A percentile compares a stretch with the other conserved stretches of the same genome.
Conservation (phyloP, 2,797 vertebrate genomes). For the Sebastes vulpes region DNA sequence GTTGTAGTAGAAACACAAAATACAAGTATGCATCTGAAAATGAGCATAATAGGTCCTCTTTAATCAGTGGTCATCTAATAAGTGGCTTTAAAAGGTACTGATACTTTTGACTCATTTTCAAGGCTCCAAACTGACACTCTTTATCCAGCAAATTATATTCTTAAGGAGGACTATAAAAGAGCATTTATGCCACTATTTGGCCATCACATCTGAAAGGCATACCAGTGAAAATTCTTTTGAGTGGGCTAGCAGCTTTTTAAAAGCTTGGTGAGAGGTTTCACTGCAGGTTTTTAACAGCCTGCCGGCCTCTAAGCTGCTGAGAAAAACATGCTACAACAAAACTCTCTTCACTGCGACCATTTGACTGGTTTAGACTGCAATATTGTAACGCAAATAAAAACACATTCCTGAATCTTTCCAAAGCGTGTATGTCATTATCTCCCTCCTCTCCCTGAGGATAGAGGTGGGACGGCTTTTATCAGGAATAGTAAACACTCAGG, state of each 20-base stretch:
- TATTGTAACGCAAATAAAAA: neutral
- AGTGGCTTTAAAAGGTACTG: neutral
- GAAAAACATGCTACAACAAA: neutral
- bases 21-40: neutral
- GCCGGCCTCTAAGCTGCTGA: conserved; percentile 5
- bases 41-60: neutral
- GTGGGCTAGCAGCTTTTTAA: conserved; percentile 33
- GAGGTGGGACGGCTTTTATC: neutral
- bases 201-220: neutral
- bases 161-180: neutral
- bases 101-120: neutral
- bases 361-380: neutral
- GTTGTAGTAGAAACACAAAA: neutral
- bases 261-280: conserved; percentile 30
- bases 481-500: conserved; percentile 3
- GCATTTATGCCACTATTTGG: neutral
- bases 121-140: neutral
- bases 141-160: neutral
- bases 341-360: neutral
- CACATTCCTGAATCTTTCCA: neutral
- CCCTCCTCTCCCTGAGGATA: neutral
- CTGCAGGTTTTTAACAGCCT: conserved; percentile 15
- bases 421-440: neutral
- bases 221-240: neutral
- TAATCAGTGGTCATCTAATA: neutral